Conservation (phyloP, 2,113 vertebrate genomes). For the Clarias gariepinus region DNA sequence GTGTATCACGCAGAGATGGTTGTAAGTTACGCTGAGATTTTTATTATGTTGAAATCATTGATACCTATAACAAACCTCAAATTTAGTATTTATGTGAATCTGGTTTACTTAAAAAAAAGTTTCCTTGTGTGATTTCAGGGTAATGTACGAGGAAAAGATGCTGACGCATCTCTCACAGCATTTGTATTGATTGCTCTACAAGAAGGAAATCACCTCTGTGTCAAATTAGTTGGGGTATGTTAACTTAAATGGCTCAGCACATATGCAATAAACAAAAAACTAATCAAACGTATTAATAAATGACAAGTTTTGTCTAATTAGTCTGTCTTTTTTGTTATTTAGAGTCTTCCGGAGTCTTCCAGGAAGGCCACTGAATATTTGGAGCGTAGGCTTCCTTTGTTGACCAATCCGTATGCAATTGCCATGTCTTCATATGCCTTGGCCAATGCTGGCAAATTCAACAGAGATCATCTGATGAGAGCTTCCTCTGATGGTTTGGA, state of each 20-base stretch:
- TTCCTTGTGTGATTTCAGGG: conserved; percentile 67
- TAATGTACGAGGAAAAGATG: conserved; percentile 59
- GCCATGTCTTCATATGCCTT: conserved; percentile 83
- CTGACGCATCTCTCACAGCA: conserved; percentile 81
- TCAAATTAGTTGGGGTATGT: conserved; percentile 73
- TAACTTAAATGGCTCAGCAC: not conserved
- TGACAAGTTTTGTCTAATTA: not conserved
- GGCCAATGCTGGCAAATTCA: conserved; percentile 63
- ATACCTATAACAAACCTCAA: not conserved
- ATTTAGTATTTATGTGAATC: not conserved
- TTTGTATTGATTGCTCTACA: conserved; percentile 81
- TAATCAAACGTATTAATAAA: not conserved
- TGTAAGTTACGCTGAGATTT: conserved; percentile 63
- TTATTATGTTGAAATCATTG: not conserved
- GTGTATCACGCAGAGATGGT: conserved; percentile 73
- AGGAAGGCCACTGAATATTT: conserved; percentile 72
- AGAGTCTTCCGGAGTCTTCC: conserved; percentile 74
- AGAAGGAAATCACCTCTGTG: conserved; percentile 73
- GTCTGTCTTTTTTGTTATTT: not conserved
- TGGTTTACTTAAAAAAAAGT: not conserved
- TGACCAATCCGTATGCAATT: conserved; percentile 81
- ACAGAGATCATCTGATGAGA: conserved; percentile 59
- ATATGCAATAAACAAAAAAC: not conserved
- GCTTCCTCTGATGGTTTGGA: conserved; percentile 42
- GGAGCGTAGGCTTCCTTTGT: conserved; percentile 53